Conservation (phyloP, 1,140 invertebrate species). For the Rhyzopertha dominica region DNA sequence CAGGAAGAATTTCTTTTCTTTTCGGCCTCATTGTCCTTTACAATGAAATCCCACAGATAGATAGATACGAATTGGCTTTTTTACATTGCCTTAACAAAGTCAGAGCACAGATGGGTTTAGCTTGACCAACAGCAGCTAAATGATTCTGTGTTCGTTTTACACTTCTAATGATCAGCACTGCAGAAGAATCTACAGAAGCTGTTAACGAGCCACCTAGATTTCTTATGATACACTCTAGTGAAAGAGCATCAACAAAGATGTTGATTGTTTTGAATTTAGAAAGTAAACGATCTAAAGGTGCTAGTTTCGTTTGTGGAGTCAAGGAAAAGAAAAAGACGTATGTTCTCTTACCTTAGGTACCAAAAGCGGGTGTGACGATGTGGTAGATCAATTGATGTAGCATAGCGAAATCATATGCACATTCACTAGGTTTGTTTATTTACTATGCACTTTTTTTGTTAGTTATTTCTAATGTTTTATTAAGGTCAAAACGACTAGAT, state of each 20-base stretch:
- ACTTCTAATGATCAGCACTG: constrained; percentile 47
- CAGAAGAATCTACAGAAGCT: constrained; percentile 42
- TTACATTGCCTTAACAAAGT: constrained; percentile 48
- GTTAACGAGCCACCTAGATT: constrained; percentile 37
- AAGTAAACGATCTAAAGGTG: no score
- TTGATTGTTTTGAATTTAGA: constrained; percentile 43
- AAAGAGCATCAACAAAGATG: constrained; percentile 39
- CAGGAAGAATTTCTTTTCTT: constrained; percentile 47
- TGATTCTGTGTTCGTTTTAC: constrained; percentile 50
- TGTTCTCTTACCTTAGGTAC: no score
- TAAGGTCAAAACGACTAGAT: no score
- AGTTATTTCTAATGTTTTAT: no score
- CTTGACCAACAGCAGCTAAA: constrained; percentile 48
- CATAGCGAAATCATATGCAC: no score
- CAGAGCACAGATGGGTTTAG: constrained; percentile 49
- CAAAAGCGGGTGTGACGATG: no score
- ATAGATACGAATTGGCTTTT: constrained; percentile 46
- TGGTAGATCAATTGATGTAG: no score
- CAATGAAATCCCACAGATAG: constrained; percentile 48
- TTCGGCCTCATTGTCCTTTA: constrained; percentile 47
- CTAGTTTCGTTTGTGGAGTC: no score
- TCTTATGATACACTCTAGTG: constrained; percentile 33
- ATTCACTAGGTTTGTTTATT: no score
- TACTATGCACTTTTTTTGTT: no score
- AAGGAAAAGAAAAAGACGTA: no score